Conservation (phyloP, 2,797 vertebrate species). For the Chelidonichthys spinosus region DNA sequence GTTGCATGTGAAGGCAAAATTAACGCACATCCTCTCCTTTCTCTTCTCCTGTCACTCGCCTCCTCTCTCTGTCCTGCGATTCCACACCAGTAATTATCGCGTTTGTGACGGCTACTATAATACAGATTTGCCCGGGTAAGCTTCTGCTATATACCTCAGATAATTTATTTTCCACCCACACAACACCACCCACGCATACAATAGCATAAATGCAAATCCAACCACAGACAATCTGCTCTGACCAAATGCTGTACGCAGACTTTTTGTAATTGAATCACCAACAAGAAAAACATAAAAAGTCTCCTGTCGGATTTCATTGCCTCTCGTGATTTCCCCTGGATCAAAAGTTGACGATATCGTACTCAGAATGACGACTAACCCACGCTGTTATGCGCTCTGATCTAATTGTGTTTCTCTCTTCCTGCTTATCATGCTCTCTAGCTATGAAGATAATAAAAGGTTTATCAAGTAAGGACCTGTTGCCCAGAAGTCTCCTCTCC, state of each 20-base stretch:
- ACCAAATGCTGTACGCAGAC: constrained; percentile 35
- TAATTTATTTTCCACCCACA: constrained; percentile 59
- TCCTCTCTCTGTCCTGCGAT: constrained; percentile 90
- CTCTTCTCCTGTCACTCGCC: constrained; percentile 82
- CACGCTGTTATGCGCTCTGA: constrained; percentile 83
- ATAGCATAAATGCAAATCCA: constrained; percentile 42
- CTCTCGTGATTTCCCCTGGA: constrained; percentile 58
- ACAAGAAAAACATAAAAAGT: constrained; percentile 54
- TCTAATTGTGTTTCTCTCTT: constrained; percentile 99
- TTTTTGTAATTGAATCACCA: constrained; percentile 78
- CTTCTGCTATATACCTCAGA: constrained; percentile 90
- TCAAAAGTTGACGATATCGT: constrained; percentile 69
- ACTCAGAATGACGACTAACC: constrained; percentile 76
- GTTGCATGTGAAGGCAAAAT: constrained; percentile 92
- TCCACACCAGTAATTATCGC: constrained; percentile 98
- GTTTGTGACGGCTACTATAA: constrained; percentile 99
- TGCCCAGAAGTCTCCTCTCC: constrained; percentile 89
- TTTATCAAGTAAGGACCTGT: constrained; percentile 99
- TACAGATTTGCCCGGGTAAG: constrained; percentile 99
- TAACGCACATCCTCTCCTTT: constrained; percentile 93
- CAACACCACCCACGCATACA: constrained; percentile 53
- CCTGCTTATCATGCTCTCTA: constrained; percentile 99
- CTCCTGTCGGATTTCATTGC: constrained; percentile 77
- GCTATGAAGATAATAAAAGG: constrained; percentile 99
- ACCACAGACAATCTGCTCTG: constrained; percentile 41